phyloP scores from a whole-genome alignment of 1,140 invertebrate species.

The Papilio dardanus region DNA sequence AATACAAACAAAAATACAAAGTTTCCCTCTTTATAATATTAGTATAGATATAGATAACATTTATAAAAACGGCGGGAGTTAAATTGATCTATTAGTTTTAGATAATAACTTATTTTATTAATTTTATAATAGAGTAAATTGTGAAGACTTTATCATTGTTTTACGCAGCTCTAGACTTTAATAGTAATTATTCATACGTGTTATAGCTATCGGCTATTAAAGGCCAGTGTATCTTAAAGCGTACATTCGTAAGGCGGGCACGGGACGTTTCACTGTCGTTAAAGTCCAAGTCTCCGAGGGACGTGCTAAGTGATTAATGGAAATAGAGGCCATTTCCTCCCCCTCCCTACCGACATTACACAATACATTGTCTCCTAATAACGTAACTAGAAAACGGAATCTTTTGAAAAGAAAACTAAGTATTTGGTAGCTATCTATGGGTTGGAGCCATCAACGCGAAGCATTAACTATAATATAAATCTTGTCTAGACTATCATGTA shows the following conservation, averaged over 20 bases:
- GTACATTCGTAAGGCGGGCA: neutral
- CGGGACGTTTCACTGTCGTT: no score
- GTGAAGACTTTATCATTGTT: neutral
- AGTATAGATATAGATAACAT: no score
- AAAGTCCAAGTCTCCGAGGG: conserved; percentile 3
- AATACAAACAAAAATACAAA: no score
- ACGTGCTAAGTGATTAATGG: conserved; percentile 9
- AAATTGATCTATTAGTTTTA: no score
- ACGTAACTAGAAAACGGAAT: neutral
- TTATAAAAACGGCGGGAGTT: no score
- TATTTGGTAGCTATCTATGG: neutral
- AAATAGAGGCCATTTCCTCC: neutral
- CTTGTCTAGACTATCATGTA: no score
- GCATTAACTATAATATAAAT: no score
- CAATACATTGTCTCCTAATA: neutral
- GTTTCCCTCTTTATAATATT: no score
- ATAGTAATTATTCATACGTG: neutral
- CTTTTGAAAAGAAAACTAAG: neutral
- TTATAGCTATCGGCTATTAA: neutral
- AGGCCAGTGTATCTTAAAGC: neutral
- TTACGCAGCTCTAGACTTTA: neutral
- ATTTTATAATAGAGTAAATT: neutral
- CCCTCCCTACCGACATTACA: neutral
- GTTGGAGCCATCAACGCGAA: no score
- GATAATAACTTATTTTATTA: neutral